A percentile compares a stretch with the other conserved stretches of the same genome.
Evolutionary conservation across 2,113 vertebrate species (phyloP).

Genomic region (Dipodomys merriami): DNA sequence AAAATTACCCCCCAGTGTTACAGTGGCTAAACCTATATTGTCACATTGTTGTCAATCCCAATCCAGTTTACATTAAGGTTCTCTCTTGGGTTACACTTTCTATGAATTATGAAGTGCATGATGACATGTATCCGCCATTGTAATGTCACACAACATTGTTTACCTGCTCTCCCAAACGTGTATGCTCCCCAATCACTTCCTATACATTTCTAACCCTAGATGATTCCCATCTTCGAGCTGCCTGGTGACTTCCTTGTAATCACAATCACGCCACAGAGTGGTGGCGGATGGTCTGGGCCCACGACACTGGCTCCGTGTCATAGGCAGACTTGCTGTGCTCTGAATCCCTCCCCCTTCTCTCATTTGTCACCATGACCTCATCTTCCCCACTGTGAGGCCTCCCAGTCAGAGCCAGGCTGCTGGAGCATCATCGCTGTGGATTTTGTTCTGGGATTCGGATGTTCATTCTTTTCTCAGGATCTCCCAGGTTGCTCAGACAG

Average conservation of each 20-base stretch:
- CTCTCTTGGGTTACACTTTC: background rate
- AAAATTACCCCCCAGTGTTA: background rate
- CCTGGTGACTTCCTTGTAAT: background rate
- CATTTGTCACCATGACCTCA: slow-evolving; percentile 76
- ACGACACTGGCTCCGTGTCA: background rate
- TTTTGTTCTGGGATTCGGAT: slow-evolving; percentile 80
- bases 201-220: background rate
- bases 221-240: too few species aligned
- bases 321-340: background rate
- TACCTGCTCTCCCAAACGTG: background rate
- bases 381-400: slow-evolving; percentile 72
- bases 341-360: slow-evolving; percentile 54
- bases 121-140: background rate
- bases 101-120: background rate
- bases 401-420: slow-evolving; percentile 68
- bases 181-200: background rate
- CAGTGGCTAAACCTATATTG: background rate
- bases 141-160: background rate
- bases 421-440: slow-evolving; percentile 62
- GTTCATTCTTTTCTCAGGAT: slow-evolving; percentile 83
- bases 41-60: background rate
- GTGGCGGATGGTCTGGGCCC: background rate
- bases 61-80: background rate
- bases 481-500: slow-evolving; percentile 82
- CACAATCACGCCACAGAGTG: background rate